Evolutionary conservation across 2,797 vertebrate genomes (phyloP).

Genomic region (Myotis daubentonii): DNA sequence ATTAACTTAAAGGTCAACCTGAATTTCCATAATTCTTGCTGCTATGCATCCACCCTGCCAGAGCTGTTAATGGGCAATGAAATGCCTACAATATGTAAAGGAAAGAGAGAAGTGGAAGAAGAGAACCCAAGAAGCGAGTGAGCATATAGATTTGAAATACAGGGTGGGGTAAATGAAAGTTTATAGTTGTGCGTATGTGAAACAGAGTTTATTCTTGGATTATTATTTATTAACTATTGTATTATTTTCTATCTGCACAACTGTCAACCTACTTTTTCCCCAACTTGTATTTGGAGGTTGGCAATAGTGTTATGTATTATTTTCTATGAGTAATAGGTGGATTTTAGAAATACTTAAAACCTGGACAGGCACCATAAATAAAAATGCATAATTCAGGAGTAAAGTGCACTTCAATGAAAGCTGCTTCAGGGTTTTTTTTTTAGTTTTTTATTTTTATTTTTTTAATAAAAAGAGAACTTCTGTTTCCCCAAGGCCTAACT

Average conservation of each 20-base stretch:
- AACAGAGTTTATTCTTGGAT: neutral
- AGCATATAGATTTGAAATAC: neutral
- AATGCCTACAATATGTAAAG: neutral
- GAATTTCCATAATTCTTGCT: conserved; percentile 29
- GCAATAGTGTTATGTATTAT: neutral
- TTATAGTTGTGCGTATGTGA: neutral
- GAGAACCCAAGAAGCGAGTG: neutral
- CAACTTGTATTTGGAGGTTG: neutral
- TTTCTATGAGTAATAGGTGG: conserved; percentile 14
- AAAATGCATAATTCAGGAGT: conserved; percentile 21
- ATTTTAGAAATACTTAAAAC: conserved; percentile 54
- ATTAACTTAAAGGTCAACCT: neutral
- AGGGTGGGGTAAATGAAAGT: neutral
- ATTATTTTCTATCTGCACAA: neutral
- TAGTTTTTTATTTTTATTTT: neutral
- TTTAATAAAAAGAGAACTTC: neutral
- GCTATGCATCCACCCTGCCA: neutral
- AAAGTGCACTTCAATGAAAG: neutral
- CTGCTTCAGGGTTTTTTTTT: neutral
- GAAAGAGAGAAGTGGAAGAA: neutral
- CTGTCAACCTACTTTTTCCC: too few species aligned
- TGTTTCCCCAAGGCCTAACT: neutral
- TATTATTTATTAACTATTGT: neutral
- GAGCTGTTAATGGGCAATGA: neutral
- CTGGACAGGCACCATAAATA: conserved; percentile 22